Conservation (phyloP, 2,888 invertebrate species). For the Psylliodes chrysocephalus region DNA sequence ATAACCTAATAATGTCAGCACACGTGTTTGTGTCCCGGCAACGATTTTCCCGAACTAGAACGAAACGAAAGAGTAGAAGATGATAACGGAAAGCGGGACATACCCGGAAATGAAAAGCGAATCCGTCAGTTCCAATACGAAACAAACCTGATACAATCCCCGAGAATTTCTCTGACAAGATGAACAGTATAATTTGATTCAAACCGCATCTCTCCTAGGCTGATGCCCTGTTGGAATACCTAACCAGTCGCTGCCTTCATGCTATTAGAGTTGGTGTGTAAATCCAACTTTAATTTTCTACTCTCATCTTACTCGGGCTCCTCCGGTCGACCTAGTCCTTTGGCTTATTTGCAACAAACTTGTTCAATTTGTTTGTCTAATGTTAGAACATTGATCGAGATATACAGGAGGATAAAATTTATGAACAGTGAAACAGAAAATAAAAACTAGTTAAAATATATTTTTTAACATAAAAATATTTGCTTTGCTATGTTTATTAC, state of each 20-base stretch:
- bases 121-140: constrained; percentile 52
- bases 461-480: too few species aligned
- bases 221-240: constrained; percentile 55
- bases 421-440: too few species aligned
- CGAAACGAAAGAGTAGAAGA: background rate
- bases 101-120: constrained; percentile 30
- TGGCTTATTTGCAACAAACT: background rate
- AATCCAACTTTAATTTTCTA: constrained; percentile 58
- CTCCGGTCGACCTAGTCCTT: constrained; percentile 12
- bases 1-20: too few species aligned
- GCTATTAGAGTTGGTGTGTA: constrained; percentile 45
- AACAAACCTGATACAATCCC: constrained; percentile 58
- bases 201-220: constrained; percentile 53
- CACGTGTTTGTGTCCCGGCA: too few species aligned
- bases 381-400: too few species aligned
- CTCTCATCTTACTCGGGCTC: constrained; percentile 39
- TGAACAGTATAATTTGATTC: constrained; percentile 61
- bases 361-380: background rate
- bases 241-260: constrained; percentile 50
- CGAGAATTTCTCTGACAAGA: constrained; percentile 58
- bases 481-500: too few species aligned
- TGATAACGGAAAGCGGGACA: constrained; percentile 16
- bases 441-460: too few species aligned
- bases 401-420: too few species aligned
- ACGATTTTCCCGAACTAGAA: background rate